A percentile compares a stretch with the other conserved stretches of the same genome.
These are phyloP conservation scores for Parazoanthus atlanticus DNA, from an alignment of 92 coral and sea anemone genomes.

Conservation along the genomic window DNA sequence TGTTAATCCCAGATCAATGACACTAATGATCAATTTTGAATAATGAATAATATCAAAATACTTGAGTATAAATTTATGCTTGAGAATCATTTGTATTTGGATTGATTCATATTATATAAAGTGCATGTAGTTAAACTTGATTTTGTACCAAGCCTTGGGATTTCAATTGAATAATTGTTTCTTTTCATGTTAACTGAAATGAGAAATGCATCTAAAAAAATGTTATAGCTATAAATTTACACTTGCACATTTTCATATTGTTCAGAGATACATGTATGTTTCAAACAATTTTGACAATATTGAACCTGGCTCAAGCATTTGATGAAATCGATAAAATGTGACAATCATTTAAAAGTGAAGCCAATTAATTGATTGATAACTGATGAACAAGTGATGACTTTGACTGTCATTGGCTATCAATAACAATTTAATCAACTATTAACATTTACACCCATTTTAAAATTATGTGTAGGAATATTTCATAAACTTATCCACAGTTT, in stretches of 20 bases:
- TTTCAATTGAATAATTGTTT: neutral
- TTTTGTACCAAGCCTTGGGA: neutral
- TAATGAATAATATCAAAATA: too few species aligned
- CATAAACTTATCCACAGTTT: too few species aligned
- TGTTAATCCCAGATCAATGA: too few species aligned
- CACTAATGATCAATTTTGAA: too few species aligned
- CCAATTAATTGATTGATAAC: neutral
- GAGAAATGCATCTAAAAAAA: too few species aligned
- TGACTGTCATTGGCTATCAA: too few species aligned
- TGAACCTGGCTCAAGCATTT: neutral
- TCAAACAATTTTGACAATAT: neutral
- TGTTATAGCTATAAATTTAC: neutral
- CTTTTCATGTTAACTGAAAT: neutral
- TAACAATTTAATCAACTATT: too few species aligned
- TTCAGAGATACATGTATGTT: too few species aligned
- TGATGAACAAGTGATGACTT: too few species aligned
- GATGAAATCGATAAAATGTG: neutral
- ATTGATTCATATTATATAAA: neutral
- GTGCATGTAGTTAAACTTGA: neutral
- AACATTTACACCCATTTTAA: too few species aligned
- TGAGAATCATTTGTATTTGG: neutral
- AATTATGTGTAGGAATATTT: too few species aligned
- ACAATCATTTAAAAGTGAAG: conserved; percentile 1
- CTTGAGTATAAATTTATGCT: too few species aligned
- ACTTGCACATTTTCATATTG: neutral